These are phyloP conservation scores for Holothuria glaberrima DNA, from an alignment of 35 echinoderm and acorn worm species.

Conservation along the genomic window DNA sequence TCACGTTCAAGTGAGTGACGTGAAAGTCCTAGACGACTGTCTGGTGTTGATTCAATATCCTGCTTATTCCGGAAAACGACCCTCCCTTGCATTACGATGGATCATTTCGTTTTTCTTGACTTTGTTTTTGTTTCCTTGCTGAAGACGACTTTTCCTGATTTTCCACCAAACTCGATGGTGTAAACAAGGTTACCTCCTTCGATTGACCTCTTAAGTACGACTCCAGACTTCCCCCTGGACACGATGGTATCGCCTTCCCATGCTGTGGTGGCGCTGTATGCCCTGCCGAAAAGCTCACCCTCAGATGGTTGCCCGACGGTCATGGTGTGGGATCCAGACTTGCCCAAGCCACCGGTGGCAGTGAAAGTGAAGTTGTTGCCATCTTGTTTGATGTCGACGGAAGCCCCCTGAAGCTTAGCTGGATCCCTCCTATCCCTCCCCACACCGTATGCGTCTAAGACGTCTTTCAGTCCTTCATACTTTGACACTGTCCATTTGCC, in stretches of 20 bases:
- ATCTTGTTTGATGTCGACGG: conserved; percentile 69
- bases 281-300: conserved; percentile 34
- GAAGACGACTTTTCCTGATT: conserved; percentile 13
- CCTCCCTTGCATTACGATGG: no score
- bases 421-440: conserved; percentile 40
- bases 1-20: no score
- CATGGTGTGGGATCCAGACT: conserved; percentile 35
- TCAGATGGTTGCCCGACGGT: conserved; percentile 53
- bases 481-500: conserved; percentile 63
- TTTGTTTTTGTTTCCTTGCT: conserved; percentile 2
- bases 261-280: background rate
- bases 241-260: conserved; percentile 34
- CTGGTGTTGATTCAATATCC: no score
- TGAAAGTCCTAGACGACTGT: no score
- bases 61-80: no score
- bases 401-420: conserved; percentile 9
- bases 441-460: conserved; percentile 57
- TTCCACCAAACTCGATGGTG: conserved; percentile 15
- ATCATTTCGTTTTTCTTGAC: background rate
- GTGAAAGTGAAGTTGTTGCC: conserved; percentile 79
- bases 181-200: conserved; percentile 25
- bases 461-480: conserved; percentile 59
- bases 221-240: background rate
- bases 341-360: conserved; percentile 48
- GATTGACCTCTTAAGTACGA: conserved; percentile 18